A percentile compares a stretch with the other conserved stretches of the same genome.
Evolutionary conservation across 2,113 vertebrate species (phyloP).

Genomic region (Aegotheles bennettii): DNA sequence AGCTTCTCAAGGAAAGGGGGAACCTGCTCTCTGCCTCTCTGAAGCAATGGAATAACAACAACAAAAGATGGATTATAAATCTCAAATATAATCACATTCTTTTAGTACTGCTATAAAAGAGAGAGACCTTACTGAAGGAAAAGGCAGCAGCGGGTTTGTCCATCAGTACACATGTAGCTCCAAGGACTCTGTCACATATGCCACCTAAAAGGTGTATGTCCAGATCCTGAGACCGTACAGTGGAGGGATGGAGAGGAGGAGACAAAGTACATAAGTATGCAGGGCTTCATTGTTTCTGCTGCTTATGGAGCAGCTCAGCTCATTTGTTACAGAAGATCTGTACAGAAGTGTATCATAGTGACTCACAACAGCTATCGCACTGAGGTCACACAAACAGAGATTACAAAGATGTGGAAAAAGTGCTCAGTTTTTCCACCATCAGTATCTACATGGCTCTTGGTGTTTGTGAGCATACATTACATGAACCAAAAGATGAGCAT

Average conservation of each 20-base stretch:
- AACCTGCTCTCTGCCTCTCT: fast-evolving
- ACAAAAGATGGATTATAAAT: neutral
- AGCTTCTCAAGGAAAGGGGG: neutral
- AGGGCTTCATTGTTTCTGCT: neutral
- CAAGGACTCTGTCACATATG: neutral
- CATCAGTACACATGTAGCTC: neutral
- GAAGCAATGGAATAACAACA: neutral
- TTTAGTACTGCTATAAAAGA: neutral
- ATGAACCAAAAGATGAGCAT: neutral
- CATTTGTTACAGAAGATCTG: neutral
- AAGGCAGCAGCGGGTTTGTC: neutral
- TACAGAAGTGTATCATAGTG: neutral
- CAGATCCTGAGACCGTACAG: neutral
- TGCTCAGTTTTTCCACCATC: neutral
- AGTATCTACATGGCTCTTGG: fast-evolving
- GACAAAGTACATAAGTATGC: neutral
- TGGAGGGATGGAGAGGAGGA: neutral
- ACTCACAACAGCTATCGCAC: neutral
- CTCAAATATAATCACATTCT: neutral
- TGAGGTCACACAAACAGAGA: neutral
- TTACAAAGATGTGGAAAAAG: neutral
- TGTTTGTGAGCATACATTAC: neutral
- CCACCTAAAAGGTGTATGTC: neutral
- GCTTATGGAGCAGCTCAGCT: neutral
- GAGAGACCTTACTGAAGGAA: neutral